Base-by-base conservation (phyloP, 2,797 vertebrate species). In the Pterois miles region DNA sequence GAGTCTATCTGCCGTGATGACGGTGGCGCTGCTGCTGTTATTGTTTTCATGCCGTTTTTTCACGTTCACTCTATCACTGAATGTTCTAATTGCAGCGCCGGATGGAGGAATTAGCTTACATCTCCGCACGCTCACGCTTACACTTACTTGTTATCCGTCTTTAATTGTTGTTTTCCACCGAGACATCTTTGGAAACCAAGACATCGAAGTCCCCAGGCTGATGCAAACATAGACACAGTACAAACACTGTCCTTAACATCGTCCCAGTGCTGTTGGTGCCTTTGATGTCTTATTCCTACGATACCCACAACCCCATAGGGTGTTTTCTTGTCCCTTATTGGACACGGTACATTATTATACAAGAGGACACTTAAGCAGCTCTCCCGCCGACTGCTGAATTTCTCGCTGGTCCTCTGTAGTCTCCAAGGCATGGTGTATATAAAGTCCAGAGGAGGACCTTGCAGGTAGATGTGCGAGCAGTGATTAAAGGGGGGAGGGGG, bases 131-230 rank as follows among this genome's bases (percentile, higher is more conserved):
- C 74, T 79, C 59, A 33, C 67, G 20, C 81, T 74, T 70, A 18
- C 53, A 63, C 65, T 80, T 34, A 76, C 81, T 81, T 70, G 72
- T 87, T 84, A 82, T 88, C 85, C 67, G 48, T 67, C 83, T 75
- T 74, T 91, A 91, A 93, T 88, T 89, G 89, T 89, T 88, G 80
- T 92, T 91, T 91, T 89, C 88, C 89, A 81, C 59, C 1, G 78
- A 89, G 84, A 87, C 79, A 29, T 88, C 70, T 89, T 86, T 80
- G 73, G 76, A 87, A 50, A 83, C 81, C 84, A 89, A 88, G 91
- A 87, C 81, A 89, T 76, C 8, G 56, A 76, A 63, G 54, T 88
- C 85, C 81, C 76, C 57, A 43, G 84, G 88, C 87, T 81, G 78
- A 64, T 60, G 53, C 68, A 8, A 73, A 71, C 53, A 46, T 9